Conservation (phyloP, 2,888 invertebrate genomes). For the Nomada ruficornis region DNA sequence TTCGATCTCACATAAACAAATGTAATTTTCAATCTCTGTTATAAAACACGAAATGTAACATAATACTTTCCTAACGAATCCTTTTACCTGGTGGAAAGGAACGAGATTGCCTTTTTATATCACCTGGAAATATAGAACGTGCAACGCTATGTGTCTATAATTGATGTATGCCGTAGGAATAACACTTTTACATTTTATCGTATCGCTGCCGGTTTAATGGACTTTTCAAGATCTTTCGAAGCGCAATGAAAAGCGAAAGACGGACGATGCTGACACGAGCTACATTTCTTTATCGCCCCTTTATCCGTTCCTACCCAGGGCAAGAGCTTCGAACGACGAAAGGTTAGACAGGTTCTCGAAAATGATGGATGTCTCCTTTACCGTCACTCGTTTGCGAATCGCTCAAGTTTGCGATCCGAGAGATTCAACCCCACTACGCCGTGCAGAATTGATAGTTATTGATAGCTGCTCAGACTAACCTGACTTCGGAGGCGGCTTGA, state of each 20-base stretch:
- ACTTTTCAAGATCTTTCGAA: slow-evolving; percentile 67
- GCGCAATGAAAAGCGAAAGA: slow-evolving; percentile 69
- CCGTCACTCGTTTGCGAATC: slow-evolving; percentile 68
- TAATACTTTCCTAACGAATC: no score
- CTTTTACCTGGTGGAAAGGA: no score
- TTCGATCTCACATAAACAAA: no score
- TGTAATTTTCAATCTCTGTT: no score
- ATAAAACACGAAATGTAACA: no score
- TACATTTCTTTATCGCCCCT: slow-evolving; percentile 71
- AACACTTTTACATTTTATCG: slow-evolving; percentile 54
- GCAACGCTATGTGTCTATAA: slow-evolving; percentile 27
- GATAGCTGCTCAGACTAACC: slow-evolving; percentile 74
- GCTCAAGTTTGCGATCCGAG: slow-evolving; percentile 63
- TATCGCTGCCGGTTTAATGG: slow-evolving; percentile 63
- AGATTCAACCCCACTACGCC: slow-evolving; percentile 53
- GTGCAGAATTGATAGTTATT: slow-evolving; percentile 76
- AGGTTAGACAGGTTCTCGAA: slow-evolving; percentile 72
- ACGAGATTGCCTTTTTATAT: no score
- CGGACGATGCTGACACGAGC: slow-evolving; percentile 71
- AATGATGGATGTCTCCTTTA: slow-evolving; percentile 74
- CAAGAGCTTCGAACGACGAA: slow-evolving; percentile 68
- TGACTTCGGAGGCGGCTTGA: slow-evolving; percentile 75
- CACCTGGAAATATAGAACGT: no score
- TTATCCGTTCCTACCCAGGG: slow-evolving; percentile 69
- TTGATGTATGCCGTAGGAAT: slow-evolving; percentile 45